These are phyloP conservation scores for Cotesia chilonis DNA, from an alignment of 1,140 invertebrate genomes.

Conservation along the genomic window DNA sequence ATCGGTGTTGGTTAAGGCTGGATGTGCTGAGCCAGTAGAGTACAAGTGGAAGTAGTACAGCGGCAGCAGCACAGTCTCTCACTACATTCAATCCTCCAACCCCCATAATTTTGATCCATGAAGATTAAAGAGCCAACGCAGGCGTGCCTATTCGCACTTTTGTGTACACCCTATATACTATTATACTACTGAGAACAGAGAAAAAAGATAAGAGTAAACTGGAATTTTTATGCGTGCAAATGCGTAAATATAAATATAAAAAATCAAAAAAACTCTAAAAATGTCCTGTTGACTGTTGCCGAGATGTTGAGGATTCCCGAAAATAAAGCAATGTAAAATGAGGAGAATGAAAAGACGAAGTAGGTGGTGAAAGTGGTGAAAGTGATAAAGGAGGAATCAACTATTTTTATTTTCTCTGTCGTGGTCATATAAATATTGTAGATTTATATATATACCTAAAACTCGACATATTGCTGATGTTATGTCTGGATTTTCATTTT, in stretches of 20 bases:
- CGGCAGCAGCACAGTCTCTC: neutral
- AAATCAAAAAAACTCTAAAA: too few species aligned
- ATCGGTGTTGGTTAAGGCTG: too few species aligned
- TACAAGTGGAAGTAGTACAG: too few species aligned
- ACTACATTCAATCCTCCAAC: neutral
- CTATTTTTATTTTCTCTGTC: slow-evolving; percentile 26
- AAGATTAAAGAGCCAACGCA: slow-evolving; percentile 60
- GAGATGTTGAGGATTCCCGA: slow-evolving; percentile 40
- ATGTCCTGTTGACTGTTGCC: slow-evolving; percentile 34
- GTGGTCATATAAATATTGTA: slow-evolving; percentile 2
- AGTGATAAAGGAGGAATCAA: neutral
- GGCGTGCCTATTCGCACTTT: slow-evolving; percentile 43
- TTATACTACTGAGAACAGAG: neutral
- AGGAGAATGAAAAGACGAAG: slow-evolving; percentile 29
- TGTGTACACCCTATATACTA: slow-evolving; percentile 22
- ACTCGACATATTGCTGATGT: neutral
- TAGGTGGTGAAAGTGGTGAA: neutral
- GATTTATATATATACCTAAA: neutral
- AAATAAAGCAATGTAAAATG: slow-evolving; percentile 40
- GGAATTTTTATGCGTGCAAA: slow-evolving; percentile 39
- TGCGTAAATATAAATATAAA: slow-evolving; percentile 45
- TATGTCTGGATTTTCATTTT: neutral
- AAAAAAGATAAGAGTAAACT: too few species aligned
- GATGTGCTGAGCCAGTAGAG: too few species aligned
- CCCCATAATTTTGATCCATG: slow-evolving; percentile 59